Conservation (phyloP, 2,113 vertebrate species). For the Microtus pennsylvanicus region DNA sequence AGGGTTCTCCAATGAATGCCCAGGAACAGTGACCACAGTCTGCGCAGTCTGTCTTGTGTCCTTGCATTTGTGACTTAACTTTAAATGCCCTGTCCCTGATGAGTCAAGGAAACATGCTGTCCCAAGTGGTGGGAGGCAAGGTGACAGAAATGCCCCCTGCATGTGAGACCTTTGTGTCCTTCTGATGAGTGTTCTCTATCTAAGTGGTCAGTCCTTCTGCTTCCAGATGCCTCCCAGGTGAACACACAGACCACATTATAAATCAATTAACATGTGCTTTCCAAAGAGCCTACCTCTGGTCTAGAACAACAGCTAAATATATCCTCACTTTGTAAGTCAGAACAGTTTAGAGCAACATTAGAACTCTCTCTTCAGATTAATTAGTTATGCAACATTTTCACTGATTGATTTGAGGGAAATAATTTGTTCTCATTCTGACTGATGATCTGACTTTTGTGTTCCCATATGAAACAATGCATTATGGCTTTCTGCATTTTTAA, state of each 20-base stretch:
- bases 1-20: not conserved
- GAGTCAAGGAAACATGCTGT: not conserved
- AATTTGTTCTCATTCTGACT: not conserved
- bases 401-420: slow-evolving; percentile 13
- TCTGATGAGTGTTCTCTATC: not conserved
- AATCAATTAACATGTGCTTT: not conserved
- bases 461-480: not conserved
- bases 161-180: not conserved
- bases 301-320: not conserved
- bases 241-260: not conserved
- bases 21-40: not conserved
- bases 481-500: not conserved
- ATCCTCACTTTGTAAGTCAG: not conserved
- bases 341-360: not conserved
- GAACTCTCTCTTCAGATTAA: not conserved
- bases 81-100: not conserved
- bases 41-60: not conserved
- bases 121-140: not conserved
- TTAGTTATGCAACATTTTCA: not conserved
- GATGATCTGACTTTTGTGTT: not conserved
- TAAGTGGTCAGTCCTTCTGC: not conserved
- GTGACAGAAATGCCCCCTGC: not conserved
- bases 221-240: not conserved
- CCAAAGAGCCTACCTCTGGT: not conserved
- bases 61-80: slow-evolving; percentile 32